Base-by-base conservation (phyloP, 2,888 invertebrate genomes). In the Lycia hirtaria region DNA sequence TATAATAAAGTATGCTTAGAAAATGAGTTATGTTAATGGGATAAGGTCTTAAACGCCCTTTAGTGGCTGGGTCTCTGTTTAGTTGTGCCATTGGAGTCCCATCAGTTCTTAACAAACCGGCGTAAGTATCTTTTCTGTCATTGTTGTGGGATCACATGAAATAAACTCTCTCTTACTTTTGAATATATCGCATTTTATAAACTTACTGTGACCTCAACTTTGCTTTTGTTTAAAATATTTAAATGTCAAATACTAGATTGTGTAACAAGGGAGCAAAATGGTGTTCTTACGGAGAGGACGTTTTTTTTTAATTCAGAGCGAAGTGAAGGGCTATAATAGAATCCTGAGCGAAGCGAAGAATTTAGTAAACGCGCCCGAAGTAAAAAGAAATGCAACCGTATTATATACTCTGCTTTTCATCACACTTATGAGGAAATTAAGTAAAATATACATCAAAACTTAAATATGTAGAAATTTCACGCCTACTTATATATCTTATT, bases 121-220 rank as follows among this genome's bases (percentile, higher is more conserved):
- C 76, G 90, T 90, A 87, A 88, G 89, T 90, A 90, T 78, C 57
- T 76, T 78, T 76, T 78, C 83, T 75, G 26, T 83, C 85, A 85
- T 85, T 85, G 81, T 86, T 87, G 76, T 87, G 88, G 90, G 88
- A 77, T 83, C 87, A 88, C 81, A 73, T 81, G 45, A 75, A 78
- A 75, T 73, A 73, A 64, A 68, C 78, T 84, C 75, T 81, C 76
- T 82, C 80, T 79, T 81, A 71, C 73, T 82, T 80, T 85, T 81
- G 68, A 80, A 75, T 70, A 58, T 80, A 82, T 81, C 73, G 85
- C 84, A 83, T 80, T 74, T 73, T 72, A 73, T 71, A n/a, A n/a
- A n/a, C 17, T 65, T 53, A 60, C 73, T 83, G 84, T 73, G 79
- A 73, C 73, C 77, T 87, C 83, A 85, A 81, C 70, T 78, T 75